A percentile compares a stretch with the other conserved stretches of the same genome.
Evolutionary conservation across 2,888 invertebrate species (phyloP).

Genomic region (Pycnomerus fuliginosus): DNA sequence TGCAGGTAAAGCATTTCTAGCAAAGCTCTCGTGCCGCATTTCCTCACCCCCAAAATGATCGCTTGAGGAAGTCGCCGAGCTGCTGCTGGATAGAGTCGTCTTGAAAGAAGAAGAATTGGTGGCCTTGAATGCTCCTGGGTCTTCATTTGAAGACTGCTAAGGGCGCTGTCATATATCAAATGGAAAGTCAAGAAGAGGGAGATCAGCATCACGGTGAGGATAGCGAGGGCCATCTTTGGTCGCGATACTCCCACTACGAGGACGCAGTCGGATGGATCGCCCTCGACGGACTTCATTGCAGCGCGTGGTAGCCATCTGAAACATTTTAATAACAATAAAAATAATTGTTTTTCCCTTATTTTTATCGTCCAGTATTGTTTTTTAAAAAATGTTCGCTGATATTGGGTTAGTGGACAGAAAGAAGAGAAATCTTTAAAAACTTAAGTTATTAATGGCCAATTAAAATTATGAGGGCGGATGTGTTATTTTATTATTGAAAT

Average conservation of each 20-base stretch:
- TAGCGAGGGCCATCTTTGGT: slow-evolving; percentile 79
- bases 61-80: slow-evolving; percentile 71
- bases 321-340: no score
- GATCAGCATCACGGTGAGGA: slow-evolving; percentile 76
- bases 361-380: no score
- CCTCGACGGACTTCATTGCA: slow-evolving; percentile 80
- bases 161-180: slow-evolving; percentile 81
- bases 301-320: slow-evolving; percentile 83
- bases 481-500: no score
- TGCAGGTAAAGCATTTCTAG: slow-evolving; percentile 96
- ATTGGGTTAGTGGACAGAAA: no score
- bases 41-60: slow-evolving; percentile 92
- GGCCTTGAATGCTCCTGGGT: slow-evolving; percentile 52
- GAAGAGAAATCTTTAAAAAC: no score
- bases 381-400: no score
- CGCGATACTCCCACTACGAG: slow-evolving; percentile 81
- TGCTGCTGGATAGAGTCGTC: slow-evolving; percentile 58
- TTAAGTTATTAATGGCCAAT: no score
- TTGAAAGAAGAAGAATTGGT: slow-evolving; percentile 50
- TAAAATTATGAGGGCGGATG: no score
- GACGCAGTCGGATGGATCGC: slow-evolving; percentile 82
- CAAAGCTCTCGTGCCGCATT: slow-evolving; percentile 94
- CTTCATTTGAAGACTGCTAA: slow-evolving; percentile 71
- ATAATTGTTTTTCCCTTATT: no score
- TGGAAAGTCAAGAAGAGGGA: slow-evolving; percentile 84